Percentiles rank a stretch among this genome's conserved stretches.
Evolutionary conservation across 2,113 vertebrate genomes (phyloP).

Genomic region (Marcusenius ussheri): DNA sequence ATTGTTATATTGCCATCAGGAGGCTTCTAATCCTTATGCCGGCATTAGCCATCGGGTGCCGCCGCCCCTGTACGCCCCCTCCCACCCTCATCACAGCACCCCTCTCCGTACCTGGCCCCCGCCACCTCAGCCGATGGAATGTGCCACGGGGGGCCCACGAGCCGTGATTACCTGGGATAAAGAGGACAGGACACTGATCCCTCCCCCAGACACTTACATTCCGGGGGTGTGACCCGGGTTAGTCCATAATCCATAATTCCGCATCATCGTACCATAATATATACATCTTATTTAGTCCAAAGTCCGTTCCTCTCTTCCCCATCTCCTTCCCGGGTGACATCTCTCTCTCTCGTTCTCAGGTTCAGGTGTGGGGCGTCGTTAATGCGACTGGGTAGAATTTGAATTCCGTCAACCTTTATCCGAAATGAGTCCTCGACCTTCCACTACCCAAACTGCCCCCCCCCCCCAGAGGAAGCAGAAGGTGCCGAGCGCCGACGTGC

Average conservation of each 20-base stretch:
- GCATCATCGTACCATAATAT: background rate
- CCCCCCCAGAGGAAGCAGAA: background rate
- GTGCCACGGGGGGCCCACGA: background rate
- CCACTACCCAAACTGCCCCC: background rate
- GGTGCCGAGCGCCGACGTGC: background rate
- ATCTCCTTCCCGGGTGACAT: background rate
- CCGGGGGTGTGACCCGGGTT: background rate
- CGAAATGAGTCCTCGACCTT: background rate
- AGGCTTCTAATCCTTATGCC: background rate
- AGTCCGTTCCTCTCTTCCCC: background rate
- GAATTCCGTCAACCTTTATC: background rate
- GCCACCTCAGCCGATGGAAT: background rate
- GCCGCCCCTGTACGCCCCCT: background rate
- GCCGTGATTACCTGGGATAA: background rate
- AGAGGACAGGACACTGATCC: background rate
- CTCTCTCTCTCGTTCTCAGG: background rate
- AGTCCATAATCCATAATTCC: background rate
- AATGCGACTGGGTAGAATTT: background rate
- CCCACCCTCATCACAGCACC: background rate
- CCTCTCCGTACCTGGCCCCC: background rate
- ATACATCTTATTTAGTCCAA: background rate
- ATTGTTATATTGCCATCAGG: background rate
- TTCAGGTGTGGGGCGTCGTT: background rate
- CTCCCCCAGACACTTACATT: background rate
- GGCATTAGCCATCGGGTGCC: background rate